Base-by-base conservation (phyloP, 2,113 vertebrate species). In the Peromyscus leucopus region DNA sequence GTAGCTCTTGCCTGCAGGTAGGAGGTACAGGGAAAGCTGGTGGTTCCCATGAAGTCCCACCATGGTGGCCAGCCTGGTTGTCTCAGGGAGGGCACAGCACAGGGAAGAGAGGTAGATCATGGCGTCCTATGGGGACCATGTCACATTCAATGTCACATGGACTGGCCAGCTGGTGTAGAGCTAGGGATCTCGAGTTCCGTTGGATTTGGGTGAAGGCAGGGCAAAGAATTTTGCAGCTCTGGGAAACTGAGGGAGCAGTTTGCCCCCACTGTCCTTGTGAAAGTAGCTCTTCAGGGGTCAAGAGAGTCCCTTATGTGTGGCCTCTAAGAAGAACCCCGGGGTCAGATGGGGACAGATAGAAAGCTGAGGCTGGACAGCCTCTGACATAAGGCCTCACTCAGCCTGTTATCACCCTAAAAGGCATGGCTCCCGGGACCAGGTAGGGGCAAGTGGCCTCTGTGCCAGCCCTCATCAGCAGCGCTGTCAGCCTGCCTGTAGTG, bases 261-360 rank as follows among this genome's bases (percentile, higher is more conserved):
- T 26, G 1, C 13, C 48, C n/a, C 7, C 0, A 0, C 22, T 19
- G 2, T 11, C 51, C 67, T 39, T 1, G 0, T 28, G 17, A n/a
- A 5, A 19, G 63, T 46, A 36, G 19, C 46, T 74, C 22, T 19
- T 55, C 8, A 9, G 11, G 55, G 42, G 31, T 16, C 22, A 57
- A 72, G 67, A 89, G 36, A 74, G 17, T 9, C 36, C 33, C 79
- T 2, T 12, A 1, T 8, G 0, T 2, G 31, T 28, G 36, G 15
- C 42, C 5, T 3, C 5, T 42, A 21, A 2, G 33, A 4, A 22
- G 42, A 26, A 46, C 28, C 28, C 42, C 4, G 8, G 42, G 4
- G 48, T 33, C 2, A 26, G 10, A 15, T 6, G 15, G 67, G 22
- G 22, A 7, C 36, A 5, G 90, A 57, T 69, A 2, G 2, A 0